Percentiles rank a stretch among this genome's conserved stretches.
phyloP scores from a whole-genome alignment of 2,888 invertebrate genomes.

The Chymomyza caudatula region DNA sequence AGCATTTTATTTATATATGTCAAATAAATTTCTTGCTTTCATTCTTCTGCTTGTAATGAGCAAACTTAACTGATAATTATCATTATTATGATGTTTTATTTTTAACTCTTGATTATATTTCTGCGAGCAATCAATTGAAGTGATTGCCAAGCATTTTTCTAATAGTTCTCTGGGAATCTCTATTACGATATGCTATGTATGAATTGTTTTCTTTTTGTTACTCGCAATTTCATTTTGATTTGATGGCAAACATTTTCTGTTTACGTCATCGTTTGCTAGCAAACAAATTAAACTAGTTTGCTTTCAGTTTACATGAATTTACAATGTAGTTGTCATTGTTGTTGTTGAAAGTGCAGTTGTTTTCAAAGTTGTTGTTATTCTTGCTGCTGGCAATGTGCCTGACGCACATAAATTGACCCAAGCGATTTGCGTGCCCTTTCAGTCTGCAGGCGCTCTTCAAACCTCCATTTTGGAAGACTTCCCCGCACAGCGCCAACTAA shows the following conservation, averaged over 20 bases:
- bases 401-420: slow-evolving; percentile 44
- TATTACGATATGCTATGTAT: slow-evolving; percentile 45
- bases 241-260: slow-evolving; percentile 52
- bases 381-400: not conserved
- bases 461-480: not conserved
- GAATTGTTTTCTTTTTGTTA: not conserved
- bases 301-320: slow-evolving; percentile 30
- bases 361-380: too few relatives aligned
- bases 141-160: slow-evolving; percentile 18
- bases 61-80: too few relatives aligned
- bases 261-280: slow-evolving; percentile 25
- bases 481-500: slow-evolving; percentile 6
- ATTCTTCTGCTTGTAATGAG: not conserved
- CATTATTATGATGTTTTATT: not conserved
- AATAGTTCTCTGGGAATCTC: slow-evolving; percentile 3
- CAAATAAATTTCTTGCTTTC: not conserved
- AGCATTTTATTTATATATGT: too few relatives aligned
- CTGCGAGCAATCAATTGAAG: slow-evolving; percentile 51
- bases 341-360: too few relatives aligned
- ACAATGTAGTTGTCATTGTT: slow-evolving; percentile 7
- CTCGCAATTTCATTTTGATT: slow-evolving; percentile 43
- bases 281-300: slow-evolving; percentile 57
- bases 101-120: slow-evolving; percentile 43
- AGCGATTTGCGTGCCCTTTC: slow-evolving; percentile 8
- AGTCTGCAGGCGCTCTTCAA: not conserved